These are phyloP conservation scores for Sarcophaga bullata DNA, from an alignment of 1,140 invertebrate genomes.

Conservation along the genomic window DNA sequence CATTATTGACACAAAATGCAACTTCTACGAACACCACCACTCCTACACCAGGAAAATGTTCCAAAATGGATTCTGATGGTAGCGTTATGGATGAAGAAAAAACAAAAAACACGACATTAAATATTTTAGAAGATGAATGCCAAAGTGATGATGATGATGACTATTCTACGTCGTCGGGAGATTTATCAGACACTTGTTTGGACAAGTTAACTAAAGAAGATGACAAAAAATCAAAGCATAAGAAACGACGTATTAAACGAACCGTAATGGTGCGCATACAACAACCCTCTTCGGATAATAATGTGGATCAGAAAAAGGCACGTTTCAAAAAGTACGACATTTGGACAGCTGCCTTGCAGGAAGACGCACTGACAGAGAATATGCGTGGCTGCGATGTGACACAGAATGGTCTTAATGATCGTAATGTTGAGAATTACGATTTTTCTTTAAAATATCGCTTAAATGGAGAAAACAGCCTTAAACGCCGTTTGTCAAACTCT, in stretches of 20 bases:
- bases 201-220: constrained; percentile 55
- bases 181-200: constrained; percentile 56
- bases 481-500: constrained; percentile 57
- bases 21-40: constrained; percentile 2
- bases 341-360: constrained; percentile 72
- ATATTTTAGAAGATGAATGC: constrained; percentile 44
- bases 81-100: constrained; percentile 51
- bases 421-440: constrained; percentile 73
- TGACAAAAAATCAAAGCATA: neutral
- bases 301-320: constrained; percentile 50
- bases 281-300: constrained; percentile 62
- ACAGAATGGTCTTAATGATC: constrained; percentile 67
- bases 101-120: constrained; percentile 29
- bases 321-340: constrained; percentile 71
- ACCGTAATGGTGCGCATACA: constrained; percentile 67
- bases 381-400: constrained; percentile 70
- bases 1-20: constrained; percentile 46
- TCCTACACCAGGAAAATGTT: constrained; percentile 46
- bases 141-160: constrained; percentile 28
- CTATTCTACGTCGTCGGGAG: constrained; percentile 50
- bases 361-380: constrained; percentile 72
- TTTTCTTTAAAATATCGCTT: constrained; percentile 61
- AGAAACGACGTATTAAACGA: constrained; percentile 50
- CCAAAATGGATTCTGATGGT: constrained; percentile 54
- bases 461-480: constrained; percentile 59